phyloP scores from a whole-genome alignment of 2,797 vertebrate species.

The Notamacropus eugenii region DNA sequence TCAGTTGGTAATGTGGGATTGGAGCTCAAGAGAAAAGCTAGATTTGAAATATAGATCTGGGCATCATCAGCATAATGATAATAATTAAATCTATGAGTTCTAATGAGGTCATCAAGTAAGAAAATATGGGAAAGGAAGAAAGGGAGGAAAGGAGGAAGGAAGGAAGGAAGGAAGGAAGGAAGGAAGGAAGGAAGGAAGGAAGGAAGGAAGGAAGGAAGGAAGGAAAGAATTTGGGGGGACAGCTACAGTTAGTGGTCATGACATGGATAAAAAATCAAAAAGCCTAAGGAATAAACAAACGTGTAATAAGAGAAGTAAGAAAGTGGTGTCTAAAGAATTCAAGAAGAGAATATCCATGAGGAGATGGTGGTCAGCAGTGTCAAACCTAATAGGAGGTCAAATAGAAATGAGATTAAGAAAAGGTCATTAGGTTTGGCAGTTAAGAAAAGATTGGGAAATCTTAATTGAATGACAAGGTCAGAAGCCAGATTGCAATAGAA shows the following conservation, averaged over 20 bases:
- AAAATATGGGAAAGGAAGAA: not conserved
- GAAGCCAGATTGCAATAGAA: not conserved
- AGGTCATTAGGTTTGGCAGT: not conserved
- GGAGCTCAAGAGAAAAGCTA: not conserved
- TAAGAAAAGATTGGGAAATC: not conserved
- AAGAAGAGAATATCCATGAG: not conserved
- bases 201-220: too few relatives aligned
- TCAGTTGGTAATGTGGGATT: not conserved
- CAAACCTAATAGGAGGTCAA: not conserved
- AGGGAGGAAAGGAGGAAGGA: too few relatives aligned
- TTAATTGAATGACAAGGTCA: not conserved
- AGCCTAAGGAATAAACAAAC: not conserved
- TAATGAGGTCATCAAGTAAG: not conserved
- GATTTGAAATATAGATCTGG: not conserved
- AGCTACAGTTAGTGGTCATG: not conserved
- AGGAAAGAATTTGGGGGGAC: not conserved
- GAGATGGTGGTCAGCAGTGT: not conserved
- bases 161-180: too few relatives aligned
- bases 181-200: too few relatives aligned
- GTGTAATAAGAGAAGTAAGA: not conserved
- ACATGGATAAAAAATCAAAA: not conserved
- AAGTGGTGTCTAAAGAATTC: not conserved
- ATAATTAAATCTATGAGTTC: not conserved
- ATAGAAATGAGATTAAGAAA: not conserved
- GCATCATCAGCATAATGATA: not conserved